Evolutionary conservation across 2,888 invertebrate genomes (phyloP).

Genomic region (Thalpophila matura): DNA sequence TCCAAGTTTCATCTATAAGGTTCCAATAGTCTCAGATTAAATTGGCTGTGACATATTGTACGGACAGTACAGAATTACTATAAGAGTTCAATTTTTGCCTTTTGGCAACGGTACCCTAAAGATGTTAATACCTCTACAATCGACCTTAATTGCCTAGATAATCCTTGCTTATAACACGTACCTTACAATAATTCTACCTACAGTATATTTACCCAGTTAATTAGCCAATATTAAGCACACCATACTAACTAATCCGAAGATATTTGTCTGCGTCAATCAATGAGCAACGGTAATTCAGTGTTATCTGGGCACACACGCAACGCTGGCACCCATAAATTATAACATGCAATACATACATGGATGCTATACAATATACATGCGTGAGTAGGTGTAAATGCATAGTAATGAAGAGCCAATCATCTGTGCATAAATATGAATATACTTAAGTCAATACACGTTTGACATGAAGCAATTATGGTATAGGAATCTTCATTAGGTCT

Average conservation of each 20-base stretch:
- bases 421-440: conserved; percentile 54
- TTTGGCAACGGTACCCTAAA: no score
- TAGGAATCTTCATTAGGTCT: conserved; percentile 37
- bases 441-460: conserved; percentile 39
- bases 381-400: conserved; percentile 45
- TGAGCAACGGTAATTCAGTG: conserved; percentile 61
- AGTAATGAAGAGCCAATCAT: conserved; percentile 55
- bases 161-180: not conserved
- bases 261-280: conserved; percentile 67
- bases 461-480: conserved; percentile 23
- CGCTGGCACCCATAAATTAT: conserved; percentile 46
- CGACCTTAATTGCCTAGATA: conserved; percentile 2
- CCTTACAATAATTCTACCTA: not conserved
- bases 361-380: conserved; percentile 25
- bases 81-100: no score
- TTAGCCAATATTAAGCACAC: conserved; percentile 57
- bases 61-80: no score
- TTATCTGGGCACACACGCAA: conserved; percentile 60
- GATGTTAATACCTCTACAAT: not conserved
- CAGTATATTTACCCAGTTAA: conserved; percentile 55
- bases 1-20: no score
- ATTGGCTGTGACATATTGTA: no score
- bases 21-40: no score
- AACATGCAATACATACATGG: not conserved
- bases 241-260: conserved; percentile 61